Percentiles rank a stretch among this genome's conserved stretches.
Conservation (phyloP, 2,113 vertebrate genomes). For the Xiphias gladius region DNA sequence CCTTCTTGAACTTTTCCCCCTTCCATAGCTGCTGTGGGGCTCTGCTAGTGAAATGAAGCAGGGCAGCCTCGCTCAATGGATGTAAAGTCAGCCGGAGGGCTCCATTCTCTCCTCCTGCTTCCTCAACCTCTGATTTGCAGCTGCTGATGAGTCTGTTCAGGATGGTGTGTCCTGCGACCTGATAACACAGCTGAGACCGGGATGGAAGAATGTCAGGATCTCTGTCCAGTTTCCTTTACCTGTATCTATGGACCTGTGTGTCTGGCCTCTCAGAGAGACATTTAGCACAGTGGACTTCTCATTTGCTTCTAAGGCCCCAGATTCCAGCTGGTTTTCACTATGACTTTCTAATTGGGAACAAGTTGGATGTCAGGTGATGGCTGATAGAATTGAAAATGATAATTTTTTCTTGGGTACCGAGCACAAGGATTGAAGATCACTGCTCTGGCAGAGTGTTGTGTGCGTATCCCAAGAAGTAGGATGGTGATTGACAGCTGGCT, state of each 20-base stretch:
- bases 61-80: constrained; percentile 36
- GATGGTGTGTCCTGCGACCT: constrained; percentile 33
- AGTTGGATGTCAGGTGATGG: neutral
- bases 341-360: neutral
- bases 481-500: constrained; percentile 46
- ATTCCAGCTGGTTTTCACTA: constrained; percentile 10
- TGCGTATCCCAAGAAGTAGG: neutral
- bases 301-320: neutral
- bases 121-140: constrained; percentile 21
- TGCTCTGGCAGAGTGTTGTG: neutral
- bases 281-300: neutral
- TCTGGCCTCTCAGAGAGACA: neutral
- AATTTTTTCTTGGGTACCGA: neutral
- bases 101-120: constrained; percentile 14
- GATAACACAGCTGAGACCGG: constrained; percentile 27
- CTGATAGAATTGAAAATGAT: neutral
- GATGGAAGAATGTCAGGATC: constrained; percentile 20
- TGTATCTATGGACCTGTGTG: constrained; percentile 16
- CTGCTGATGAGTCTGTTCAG: constrained; percentile 42
- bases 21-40: constrained; percentile 31
- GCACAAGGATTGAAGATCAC: neutral
- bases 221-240: constrained; percentile 9
- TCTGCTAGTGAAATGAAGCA: constrained; percentile 47
- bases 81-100: constrained; percentile 45
- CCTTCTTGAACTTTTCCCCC: constrained; percentile 2